Conservation (phyloP, 2,888 invertebrate genomes). For the Dryomyza anilis region DNA sequence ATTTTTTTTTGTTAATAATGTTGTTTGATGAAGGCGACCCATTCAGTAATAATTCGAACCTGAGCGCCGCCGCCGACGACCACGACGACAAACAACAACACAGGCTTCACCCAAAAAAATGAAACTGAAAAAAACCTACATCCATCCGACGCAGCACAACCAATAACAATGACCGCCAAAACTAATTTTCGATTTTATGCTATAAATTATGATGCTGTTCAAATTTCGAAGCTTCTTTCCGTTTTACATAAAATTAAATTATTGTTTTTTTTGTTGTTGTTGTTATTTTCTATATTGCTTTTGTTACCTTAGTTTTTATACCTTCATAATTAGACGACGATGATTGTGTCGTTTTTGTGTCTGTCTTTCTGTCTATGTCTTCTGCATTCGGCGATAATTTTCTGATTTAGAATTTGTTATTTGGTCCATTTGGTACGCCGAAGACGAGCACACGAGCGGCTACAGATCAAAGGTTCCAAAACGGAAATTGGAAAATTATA, state of each 20-base stretch:
- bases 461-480: slow-evolving; percentile 35
- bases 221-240: slow-evolving; percentile 55
- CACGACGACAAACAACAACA: background rate
- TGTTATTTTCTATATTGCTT: background rate
- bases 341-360: slow-evolving; percentile 50
- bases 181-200: slow-evolving; percentile 52
- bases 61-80: slow-evolving; percentile 16
- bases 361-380: slow-evolving; percentile 7
- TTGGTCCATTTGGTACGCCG: slow-evolving; percentile 27
- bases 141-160: slow-evolving; percentile 8
- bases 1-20: slow-evolving; percentile 6
- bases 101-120: slow-evolving; percentile 5
- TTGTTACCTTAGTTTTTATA: background rate
- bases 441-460: slow-evolving; percentile 34
- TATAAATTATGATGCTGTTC: slow-evolving; percentile 46
- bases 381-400: background rate
- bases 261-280: slow-evolving; percentile 49
- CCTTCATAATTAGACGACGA: slow-evolving; percentile 42
- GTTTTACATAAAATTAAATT: slow-evolving; percentile 59
- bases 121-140: background rate
- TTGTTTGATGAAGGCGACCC: slow-evolving; percentile 24
- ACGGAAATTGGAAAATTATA: slow-evolving; percentile 45
- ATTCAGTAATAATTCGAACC: slow-evolving; percentile 23
- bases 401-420: slow-evolving; percentile 24
- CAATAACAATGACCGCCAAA: slow-evolving; percentile 46